Evolutionary conservation across 2,888 invertebrate genomes (phyloP), one percentile per base, ranked within the genome.

Genomic region (Aphidius colemani): DNA sequence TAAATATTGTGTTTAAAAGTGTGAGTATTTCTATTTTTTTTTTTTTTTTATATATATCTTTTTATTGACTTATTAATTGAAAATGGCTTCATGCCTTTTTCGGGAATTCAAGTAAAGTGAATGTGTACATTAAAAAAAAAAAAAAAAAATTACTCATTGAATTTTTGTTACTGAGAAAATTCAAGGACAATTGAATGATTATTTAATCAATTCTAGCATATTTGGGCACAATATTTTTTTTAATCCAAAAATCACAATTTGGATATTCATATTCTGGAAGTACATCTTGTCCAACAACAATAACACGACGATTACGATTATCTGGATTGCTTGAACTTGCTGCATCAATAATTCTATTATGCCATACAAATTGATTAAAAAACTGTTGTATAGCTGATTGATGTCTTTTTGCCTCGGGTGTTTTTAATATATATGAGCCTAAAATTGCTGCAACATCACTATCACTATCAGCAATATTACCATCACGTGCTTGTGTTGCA

Each of bases 291-390:
- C 86, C 91, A 1, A 93, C 87, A 39, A 89, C 85, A 48, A 92
- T 83, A 11, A 92, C 85, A 67, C 85, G 84, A 53, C 84, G 81
- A 53, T 41, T 39, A 11, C 46, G 7, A n/a, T 46, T 46, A 4
- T 79, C 81, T 13, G 80, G 75, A 7, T 70, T 59, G 9, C 70
- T 75, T 8, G 85, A 84, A 44, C 85, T 82, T 63, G 87, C 87
- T 7, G 87, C 86, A n/a, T 88, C 87, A 9, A 87, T 84, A 63
- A 92, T 84, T 69, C 86, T 87, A n/a, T 92, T 93, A 70, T 90
- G 88, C 86, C 90, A 88, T 2, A 93, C 92, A 74, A 88, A 95
- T 73, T 91, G 88, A 81, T 93, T 93, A 82, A 95, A 95, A 43
- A 93, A 82, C 69, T 90, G 89, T 76, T 93, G 93, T 86, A 94